A percentile compares a stretch with the other conserved stretches of the same genome.
phyloP scores from a whole-genome alignment of 2,113 vertebrate genomes.

The Hassar affinis region DNA sequence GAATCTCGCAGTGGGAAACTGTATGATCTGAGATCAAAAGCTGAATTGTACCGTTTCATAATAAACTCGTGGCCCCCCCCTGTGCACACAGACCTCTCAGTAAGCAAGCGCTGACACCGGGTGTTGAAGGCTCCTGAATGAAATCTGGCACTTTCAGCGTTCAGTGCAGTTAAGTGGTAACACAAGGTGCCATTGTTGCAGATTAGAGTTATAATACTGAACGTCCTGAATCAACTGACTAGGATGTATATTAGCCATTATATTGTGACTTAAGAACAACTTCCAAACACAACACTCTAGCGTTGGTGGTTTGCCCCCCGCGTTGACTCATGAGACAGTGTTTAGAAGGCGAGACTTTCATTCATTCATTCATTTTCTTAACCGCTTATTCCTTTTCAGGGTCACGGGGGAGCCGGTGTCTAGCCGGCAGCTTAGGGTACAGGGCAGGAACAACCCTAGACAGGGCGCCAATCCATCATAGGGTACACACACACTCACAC shows the following conservation, averaged over 20 bases:
- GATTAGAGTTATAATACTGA: slow-evolving; percentile 7
- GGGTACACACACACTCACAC: too few relatives aligned
- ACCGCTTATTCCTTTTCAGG: too few relatives aligned
- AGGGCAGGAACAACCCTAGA: too few relatives aligned
- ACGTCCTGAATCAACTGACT: background rate
- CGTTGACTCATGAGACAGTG: too few relatives aligned
- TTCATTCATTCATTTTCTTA: too few relatives aligned
- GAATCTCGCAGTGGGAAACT: slow-evolving; percentile 27
- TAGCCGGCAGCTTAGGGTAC: too few relatives aligned
- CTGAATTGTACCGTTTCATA: slow-evolving; percentile 64
- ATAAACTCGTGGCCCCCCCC: slow-evolving; percentile 61
- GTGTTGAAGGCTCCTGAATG: background rate
- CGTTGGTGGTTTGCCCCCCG: too few relatives aligned
- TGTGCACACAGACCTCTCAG: slow-evolving; percentile 28
- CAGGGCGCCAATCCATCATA: too few relatives aligned
- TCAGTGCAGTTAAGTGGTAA: background rate
- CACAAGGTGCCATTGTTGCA: background rate
- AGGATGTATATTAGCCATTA: background rate
- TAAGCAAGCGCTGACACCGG: slow-evolving; percentile 3
- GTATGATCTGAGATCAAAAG: slow-evolving; percentile 64
- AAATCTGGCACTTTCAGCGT: background rate
- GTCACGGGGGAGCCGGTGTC: too few relatives aligned
- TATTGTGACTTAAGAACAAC: too few relatives aligned
- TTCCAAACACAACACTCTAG: too few relatives aligned
- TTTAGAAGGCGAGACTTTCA: too few relatives aligned